phyloP scores from a whole-genome alignment of 2,113 vertebrate genomes.

The Phoxinus phoxinus region DNA sequence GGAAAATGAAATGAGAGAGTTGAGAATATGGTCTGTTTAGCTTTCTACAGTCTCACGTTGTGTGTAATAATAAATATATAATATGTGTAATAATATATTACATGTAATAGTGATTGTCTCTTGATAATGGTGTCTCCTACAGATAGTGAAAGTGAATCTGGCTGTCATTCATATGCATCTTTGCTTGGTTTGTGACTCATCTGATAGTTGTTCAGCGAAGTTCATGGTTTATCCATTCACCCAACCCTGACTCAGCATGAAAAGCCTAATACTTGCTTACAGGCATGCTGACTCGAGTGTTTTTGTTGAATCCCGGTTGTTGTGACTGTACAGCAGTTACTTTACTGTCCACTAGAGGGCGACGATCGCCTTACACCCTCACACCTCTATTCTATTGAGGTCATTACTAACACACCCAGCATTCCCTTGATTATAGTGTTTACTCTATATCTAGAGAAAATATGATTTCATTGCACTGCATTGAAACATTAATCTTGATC shows the following conservation, averaged over 20 bases:
- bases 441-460: background rate
- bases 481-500: background rate
- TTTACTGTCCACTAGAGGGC: conserved; percentile 68
- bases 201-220: background rate
- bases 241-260: background rate
- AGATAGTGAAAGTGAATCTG: conserved; percentile 1
- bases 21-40: background rate
- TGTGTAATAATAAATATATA: background rate
- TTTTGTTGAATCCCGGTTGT: background rate
- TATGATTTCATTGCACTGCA: background rate
- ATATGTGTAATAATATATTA: background rate
- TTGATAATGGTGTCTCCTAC: background rate
- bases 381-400: background rate
- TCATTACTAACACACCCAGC: background rate
- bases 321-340: background rate
- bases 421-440: background rate
- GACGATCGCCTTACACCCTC: conserved; percentile 48
- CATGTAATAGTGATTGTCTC: background rate
- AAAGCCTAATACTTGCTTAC: background rate
- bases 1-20: background rate
- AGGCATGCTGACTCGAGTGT: background rate
- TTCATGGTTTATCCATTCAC: background rate
- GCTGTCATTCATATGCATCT: background rate
- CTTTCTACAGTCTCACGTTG: background rate
- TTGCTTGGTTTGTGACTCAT: background rate